Evolutionary conservation across 2,113 vertebrate genomes (phyloP), one percentile per base, ranked within the genome.

Genomic region (Galeopterus variegatus): DNA sequence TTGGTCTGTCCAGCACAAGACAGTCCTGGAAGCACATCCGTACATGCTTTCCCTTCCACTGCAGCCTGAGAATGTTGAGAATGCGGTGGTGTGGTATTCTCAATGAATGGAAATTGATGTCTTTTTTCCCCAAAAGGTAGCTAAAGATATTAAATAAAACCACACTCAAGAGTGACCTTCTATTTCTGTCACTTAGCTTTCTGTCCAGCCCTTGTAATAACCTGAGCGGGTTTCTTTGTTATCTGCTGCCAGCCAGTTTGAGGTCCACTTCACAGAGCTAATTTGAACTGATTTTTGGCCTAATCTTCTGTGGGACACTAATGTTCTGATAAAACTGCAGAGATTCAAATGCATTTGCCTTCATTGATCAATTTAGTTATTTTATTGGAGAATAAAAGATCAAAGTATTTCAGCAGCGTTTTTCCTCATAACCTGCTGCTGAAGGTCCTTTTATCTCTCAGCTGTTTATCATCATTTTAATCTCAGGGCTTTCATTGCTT

Each of bases 301-400:
- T 88, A 23, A 83, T 93, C 64, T 65, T 95, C 73, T 81, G 24
- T 60, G 60, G 82, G 33, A 93, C n/a, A 50, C 33, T 36, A 77
- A 84, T 58, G 67, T 67, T 81, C 75, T 83, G 64, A 70, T 91
- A 24, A 93, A 95, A 60, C 45, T 2, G 8, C 52, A 33, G 82
- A 81, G 58, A 94, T 62, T 90, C 94, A 72, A 48, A 80, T 90
- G 36, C 36, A 33, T 94, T 93, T 87, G 79, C 54, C 31, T 95
- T 52, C 41, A 31, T 91, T 85, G 56, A 80, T 90, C 90, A 95
- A 33, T 50, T 31, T 88, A n/a, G 70, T 84, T 94, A 77, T 92
- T 84, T 95, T 89, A 82, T 75, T 86, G 73, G 93, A 81, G 86
- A 91, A 88, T 76, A 84, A 91, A 96, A 95, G 75, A 96, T 95